Base-by-base conservation (phyloP, 2,888 invertebrate species). In the Metalampra italica region DNA sequence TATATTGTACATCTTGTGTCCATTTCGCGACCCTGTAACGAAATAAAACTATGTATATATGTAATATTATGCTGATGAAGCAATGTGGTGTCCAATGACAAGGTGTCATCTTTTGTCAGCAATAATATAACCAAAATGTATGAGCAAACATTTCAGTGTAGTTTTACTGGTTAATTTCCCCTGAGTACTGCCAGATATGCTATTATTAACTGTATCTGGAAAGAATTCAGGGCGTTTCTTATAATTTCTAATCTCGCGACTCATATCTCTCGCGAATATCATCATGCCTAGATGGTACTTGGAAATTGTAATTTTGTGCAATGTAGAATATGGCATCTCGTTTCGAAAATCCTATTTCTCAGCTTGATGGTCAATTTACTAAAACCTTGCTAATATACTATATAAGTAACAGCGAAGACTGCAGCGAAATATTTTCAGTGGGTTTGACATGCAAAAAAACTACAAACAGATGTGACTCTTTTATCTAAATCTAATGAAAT, bases 1-100 rank as follows among this genome's bases (percentile, higher is more conserved):
- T 96, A 99, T 75, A 99, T 96, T 41, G 99, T 98, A 58, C 98
- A 98, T 77, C 98, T 93, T 29, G 98, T 95, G 66, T 98, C 97
- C 85, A 95, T 93, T 85, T 99, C 98, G 67, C 95, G 94, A 11
- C 97, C 97, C 92, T 95, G 36, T n/a, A 68, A 37, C 9, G n/a
- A 39, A 71, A 70, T 51, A 55, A 51, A 55, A 42, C 44, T 39
- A 43, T 32, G 45, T 42, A n/a, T n/a, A n/a, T n/a, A n/a, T n/a
- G n/a, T n/a, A n/a, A n/a, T n/a, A n/a, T n/a, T n/a, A 22, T 22
- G 22, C 22, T 22, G 22, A 22, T 22, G 37, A n/a, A 9, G 43
- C 9, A 30, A 30, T 30, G 34, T 11, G 8, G 22, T 22, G 22
- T 22, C 22, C 5, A 22, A 22, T 22, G 22, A 22, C 22, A 22